Conservation (phyloP, 1,140 invertebrate genomes). For the Atta texana region DNA sequence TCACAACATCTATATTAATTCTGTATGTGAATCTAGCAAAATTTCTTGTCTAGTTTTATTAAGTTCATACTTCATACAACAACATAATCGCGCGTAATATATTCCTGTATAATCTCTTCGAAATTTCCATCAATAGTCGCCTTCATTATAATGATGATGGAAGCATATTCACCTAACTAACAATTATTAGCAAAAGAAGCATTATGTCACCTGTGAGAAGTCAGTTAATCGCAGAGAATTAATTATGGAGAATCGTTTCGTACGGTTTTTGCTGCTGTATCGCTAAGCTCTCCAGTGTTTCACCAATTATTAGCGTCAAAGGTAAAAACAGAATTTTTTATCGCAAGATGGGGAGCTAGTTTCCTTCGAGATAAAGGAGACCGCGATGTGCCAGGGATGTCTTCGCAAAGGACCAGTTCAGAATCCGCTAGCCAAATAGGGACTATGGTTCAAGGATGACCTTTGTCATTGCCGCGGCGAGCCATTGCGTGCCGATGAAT, state of each 20-base stretch:
- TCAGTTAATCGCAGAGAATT: conserved; percentile 15
- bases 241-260: neutral
- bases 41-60: neutral
- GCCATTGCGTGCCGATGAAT: conserved; percentile 68
- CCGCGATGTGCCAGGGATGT: neutral
- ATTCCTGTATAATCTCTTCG: neutral
- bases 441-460: conserved; percentile 62
- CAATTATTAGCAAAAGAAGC: conserved; percentile 55
- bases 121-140: conserved; percentile 13
- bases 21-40: too few relatives aligned
- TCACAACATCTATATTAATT: neutral
- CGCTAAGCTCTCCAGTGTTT: neutral
- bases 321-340: neutral
- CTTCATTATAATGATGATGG: conserved; percentile 15
- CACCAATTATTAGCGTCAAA: neutral
- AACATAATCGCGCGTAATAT: neutral
- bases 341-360: neutral
- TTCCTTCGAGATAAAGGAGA: neutral
- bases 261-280: neutral
- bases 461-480: conserved; percentile 66
- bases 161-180: neutral
- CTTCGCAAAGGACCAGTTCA: conserved; percentile 14
- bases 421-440: conserved; percentile 23
- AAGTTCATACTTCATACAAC: neutral
- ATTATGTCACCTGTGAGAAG: conserved; percentile 64